These are phyloP conservation scores for Onychomys leucogaster DNA, from an alignment of 2,797 vertebrate species.

Conservation along the genomic window DNA sequence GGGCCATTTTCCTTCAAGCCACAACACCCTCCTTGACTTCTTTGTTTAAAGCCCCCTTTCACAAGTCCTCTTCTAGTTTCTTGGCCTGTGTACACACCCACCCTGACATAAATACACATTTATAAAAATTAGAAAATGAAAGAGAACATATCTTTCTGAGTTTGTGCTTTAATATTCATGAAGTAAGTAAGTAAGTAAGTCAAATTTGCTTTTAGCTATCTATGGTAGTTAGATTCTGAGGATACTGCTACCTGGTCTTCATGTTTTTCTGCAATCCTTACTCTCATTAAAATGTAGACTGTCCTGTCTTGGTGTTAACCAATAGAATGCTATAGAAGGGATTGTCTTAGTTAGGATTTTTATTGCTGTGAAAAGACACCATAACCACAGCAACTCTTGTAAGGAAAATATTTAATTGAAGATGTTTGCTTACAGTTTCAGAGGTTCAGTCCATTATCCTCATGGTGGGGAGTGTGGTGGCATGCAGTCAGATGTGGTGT, in stretches of 20 bases:
- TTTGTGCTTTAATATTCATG: neutral
- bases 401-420: no score
- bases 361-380: no score
- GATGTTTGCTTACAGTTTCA: no score
- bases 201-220: neutral
- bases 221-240: constrained; percentile 12
- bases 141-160: neutral
- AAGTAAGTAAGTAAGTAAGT: no score
- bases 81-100: neutral
- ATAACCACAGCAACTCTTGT: no score
- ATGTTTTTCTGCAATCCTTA: neutral
- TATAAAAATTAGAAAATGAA: neutral
- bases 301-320: neutral
- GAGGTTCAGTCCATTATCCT: no score
- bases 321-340: neutral
- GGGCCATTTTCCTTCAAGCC: no score
- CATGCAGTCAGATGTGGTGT: no score
- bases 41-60: neutral
- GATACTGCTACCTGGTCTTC: neutral
- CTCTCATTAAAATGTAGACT: neutral
- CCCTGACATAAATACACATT: neutral
- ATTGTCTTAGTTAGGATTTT: no score
- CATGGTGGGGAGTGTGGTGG: no score
- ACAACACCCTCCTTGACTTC: neutral
- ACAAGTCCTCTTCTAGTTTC: neutral